Evolutionary conservation across 2,797 vertebrate species (phyloP).

Genomic region (Sternotherus odoratus): DNA sequence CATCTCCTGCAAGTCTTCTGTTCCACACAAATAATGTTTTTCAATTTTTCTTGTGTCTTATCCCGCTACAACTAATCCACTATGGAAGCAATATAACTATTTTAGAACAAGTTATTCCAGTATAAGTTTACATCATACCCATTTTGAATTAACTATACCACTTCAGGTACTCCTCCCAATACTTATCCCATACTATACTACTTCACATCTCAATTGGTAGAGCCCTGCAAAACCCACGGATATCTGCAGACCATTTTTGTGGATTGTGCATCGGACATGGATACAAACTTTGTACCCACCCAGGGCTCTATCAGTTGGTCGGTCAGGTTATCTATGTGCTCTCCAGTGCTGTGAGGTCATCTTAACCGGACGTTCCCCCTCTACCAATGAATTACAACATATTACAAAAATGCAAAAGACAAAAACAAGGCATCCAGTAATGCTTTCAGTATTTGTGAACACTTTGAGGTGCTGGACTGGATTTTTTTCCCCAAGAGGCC

Average conservation of each 20-base stretch:
- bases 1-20: not conserved
- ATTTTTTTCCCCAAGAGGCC: not conserved
- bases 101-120: not conserved
- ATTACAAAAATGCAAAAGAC: not conserved
- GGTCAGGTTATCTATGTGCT: no score
- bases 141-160: not conserved
- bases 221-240: no score
- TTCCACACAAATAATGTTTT: not conserved
- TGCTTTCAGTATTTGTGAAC: not conserved
- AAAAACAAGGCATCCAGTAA: not conserved
- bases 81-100: not conserved
- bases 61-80: not conserved
- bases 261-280: no score
- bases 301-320: no score
- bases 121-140: not conserved
- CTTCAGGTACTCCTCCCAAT: not conserved
- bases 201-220: no score
- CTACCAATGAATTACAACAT: not conserved
- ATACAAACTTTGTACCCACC: no score
- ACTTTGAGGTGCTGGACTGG: not conserved
- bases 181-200: no score
- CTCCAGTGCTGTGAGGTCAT: no score
- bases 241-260: no score
- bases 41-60: not conserved
- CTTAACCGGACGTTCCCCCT: no score